These are phyloP conservation scores for Heterohyrax brucei DNA, from an alignment of 2,797 vertebrate genomes.

Conservation along the genomic window DNA sequence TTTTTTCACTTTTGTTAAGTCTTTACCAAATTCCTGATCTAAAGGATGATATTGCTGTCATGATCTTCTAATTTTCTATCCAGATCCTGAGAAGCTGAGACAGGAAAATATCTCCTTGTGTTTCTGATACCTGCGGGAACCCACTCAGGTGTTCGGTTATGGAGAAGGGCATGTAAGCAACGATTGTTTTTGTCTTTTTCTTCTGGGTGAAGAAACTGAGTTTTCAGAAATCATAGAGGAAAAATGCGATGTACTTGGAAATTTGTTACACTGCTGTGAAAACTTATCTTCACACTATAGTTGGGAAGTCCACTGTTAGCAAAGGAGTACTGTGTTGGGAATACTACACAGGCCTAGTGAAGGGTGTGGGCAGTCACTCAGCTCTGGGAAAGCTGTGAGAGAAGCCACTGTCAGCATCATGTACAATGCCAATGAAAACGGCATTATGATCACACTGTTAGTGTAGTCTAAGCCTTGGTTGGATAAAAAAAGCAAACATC, in stretches of 20 bases:
- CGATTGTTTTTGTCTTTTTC: neutral
- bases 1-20: neutral
- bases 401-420: neutral
- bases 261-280: neutral
- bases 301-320: neutral
- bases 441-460: neutral
- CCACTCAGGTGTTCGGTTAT: neutral
- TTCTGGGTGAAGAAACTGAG: neutral
- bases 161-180: neutral
- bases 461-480: neutral
- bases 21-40: conserved; percentile 12
- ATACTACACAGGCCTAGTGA: neutral
- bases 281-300: neutral
- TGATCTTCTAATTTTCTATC: neutral
- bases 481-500: neutral
- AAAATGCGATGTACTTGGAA: neutral
- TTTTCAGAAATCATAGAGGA: neutral
- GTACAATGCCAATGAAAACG: neutral
- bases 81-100: neutral
- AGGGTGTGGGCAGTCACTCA: neutral
- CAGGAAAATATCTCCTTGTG: neutral
- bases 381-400: neutral
- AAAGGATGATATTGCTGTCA: neutral
- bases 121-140: neutral
- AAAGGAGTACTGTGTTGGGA: neutral